Conservation (phyloP, 1,140 invertebrate genomes). For the Drosophila jambulina region DNA sequence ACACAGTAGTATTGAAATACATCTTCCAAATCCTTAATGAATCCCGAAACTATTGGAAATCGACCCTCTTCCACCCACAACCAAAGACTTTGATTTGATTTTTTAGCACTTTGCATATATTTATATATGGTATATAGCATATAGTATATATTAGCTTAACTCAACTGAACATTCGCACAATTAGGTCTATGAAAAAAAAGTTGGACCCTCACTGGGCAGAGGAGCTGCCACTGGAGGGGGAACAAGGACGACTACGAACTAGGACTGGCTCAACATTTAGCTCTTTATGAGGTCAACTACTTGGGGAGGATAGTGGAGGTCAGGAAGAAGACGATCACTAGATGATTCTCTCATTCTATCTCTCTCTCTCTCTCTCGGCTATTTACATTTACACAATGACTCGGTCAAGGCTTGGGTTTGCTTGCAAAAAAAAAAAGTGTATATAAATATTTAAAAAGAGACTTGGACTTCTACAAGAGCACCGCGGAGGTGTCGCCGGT, state of each 20-base stretch:
- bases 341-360: constrained; percentile 28
- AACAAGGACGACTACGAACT: constrained; percentile 11
- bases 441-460: neutral
- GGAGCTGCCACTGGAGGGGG: constrained; percentile 7
- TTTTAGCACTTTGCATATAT: constrained; percentile 31
- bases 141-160: constrained; percentile 26
- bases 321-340: constrained; percentile 52
- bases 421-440: constrained; percentile 21
- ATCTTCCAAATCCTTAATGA: too few relatives aligned
- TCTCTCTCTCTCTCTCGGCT: neutral
- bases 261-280: constrained; percentile 30
- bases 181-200: constrained; percentile 61
- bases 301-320: neutral
- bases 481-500: constrained; percentile 1
- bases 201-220: constrained; percentile 11
- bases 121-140: constrained; percentile 10
- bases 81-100: neutral
- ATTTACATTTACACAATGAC: constrained; percentile 53
- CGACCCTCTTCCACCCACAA: neutral
- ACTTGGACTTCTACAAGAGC: neutral
- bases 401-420: constrained; percentile 28
- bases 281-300: constrained; percentile 20
- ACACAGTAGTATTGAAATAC: too few relatives aligned
- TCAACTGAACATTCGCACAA: constrained; percentile 52
- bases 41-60: neutral